Evolutionary conservation across 2,797 vertebrate species (phyloP), one percentile per base, ranked within the genome.

Genomic region (Manis crassicaudata): DNA sequence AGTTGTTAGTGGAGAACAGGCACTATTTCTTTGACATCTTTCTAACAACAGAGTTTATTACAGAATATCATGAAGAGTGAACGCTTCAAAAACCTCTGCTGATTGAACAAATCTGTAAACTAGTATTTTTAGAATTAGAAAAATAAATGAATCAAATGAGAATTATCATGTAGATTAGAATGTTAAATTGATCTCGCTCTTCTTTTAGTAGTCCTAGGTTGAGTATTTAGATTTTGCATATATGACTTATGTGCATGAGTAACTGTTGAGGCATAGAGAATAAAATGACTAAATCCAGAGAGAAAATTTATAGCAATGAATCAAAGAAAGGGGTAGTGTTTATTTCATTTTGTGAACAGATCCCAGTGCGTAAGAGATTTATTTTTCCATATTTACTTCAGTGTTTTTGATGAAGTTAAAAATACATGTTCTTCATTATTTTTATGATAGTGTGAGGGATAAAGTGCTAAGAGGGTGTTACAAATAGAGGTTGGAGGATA

Each of bases 321-420:
- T 87, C 50, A 58, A 95, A 35, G 43, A 40, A 88, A 81, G 14
- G 20, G 72, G 73, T 93, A 50, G 5, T 56, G 7, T 94, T 95
- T 63, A 76, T 76, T 87, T 92, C 58, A 67, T 62, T 37, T 46
- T 81, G 54, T 77, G 56, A 95, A 65, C 20, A 90, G 46, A 92
- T 20, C 4, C 10, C 29, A 67, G 32, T 54, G 18, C 62, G 32
- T 83, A 32, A 84, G 50, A 65, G 35, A 14, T 82, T 76, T 37
- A 56, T 77, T 37, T 54, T 72, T n/a, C 25, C 58, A n/a, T n/a
- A 77, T 72, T 79, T 84, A 86, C 68, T 77, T 83, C 27, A 56
- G 7, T 8, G 4, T 79, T 92, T 65, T 79, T 75, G 67, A 80
- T 80, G 76, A 92, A 63, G 52, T 91, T 79, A 79, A 96, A 90